Percentiles rank a stretch among this genome's conserved stretches.
Conservation (phyloP, 2,888 invertebrate genomes). For the Branchinecta sandiegonensis region DNA sequence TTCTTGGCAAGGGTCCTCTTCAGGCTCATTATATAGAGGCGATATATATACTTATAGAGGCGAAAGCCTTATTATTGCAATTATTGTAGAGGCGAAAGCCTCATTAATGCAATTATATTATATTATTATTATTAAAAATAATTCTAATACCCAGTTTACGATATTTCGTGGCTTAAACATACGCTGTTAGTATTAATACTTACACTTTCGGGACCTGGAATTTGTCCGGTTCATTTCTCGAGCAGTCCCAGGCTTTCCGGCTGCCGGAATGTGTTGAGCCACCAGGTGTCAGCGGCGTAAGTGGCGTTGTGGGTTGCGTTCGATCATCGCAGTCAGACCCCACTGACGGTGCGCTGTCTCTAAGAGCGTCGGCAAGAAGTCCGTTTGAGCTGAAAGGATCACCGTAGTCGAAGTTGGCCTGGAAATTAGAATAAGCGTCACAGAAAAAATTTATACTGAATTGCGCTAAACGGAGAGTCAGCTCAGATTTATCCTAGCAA, state of each 20-base stretch:
- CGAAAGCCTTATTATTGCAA: too few relatives aligned
- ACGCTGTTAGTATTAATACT: slow-evolving; percentile 39
- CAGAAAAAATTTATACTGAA: too few relatives aligned
- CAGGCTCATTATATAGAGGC: too few relatives aligned
- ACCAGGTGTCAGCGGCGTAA: slow-evolving; percentile 35
- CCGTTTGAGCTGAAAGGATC: slow-evolving; percentile 26
- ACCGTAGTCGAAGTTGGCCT: slow-evolving; percentile 25
- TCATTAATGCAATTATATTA: too few relatives aligned
- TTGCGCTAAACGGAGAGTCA: too few relatives aligned
- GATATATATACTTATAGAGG: too few relatives aligned
- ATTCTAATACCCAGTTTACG: too few relatives aligned
- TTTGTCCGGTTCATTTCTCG: slow-evolving; percentile 81
- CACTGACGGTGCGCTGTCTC: slow-evolving; percentile 23
- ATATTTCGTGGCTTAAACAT: too few relatives aligned
- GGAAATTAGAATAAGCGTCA: not conserved
- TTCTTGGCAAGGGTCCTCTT: too few relatives aligned
- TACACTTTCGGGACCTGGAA: slow-evolving; percentile 96
- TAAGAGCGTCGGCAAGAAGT: slow-evolving; percentile 19
- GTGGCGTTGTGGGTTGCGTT: slow-evolving; percentile 33
- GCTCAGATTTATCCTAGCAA: too few relatives aligned
- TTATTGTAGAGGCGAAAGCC: too few relatives aligned
- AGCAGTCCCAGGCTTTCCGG: slow-evolving; percentile 11
- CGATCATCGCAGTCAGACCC: slow-evolving; percentile 28
- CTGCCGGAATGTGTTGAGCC: slow-evolving; percentile 10
- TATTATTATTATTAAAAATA: too few relatives aligned